A percentile compares a stretch with the other conserved stretches of the same genome.
Conservation (phyloP, 2,888 invertebrate species). For the Formica aserva region DNA sequence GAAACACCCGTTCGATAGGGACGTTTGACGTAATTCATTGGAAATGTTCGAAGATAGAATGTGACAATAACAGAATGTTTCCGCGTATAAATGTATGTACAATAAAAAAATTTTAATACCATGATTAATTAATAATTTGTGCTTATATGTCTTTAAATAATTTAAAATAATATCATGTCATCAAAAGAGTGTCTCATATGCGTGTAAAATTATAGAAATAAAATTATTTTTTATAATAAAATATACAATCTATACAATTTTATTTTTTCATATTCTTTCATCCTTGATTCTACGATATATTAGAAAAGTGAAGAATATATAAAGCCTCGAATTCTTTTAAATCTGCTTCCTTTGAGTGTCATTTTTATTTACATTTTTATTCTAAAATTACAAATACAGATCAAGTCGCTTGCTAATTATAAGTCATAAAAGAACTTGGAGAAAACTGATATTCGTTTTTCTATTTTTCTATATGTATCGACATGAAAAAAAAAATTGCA, state of each 20-base stretch:
- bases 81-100: neutral
- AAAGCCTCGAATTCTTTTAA: neutral
- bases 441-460: neutral
- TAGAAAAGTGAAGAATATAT: neutral
- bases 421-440: slow-evolving; percentile 11
- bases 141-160: neutral
- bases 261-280: neutral
- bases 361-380: slow-evolving; percentile 4
- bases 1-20: slow-evolving; percentile 23
- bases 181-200: neutral
- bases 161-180: neutral
- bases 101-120: neutral
- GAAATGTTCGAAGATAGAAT: neutral
- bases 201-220: neutral
- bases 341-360: neutral
- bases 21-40: slow-evolving; percentile 43
- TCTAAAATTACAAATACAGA: neutral
- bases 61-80: neutral
- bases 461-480: slow-evolving; percentile 23
- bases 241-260: slow-evolving; percentile 9
- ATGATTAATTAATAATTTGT: neutral
- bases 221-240: neutral
- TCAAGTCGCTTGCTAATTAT: neutral
- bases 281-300: neutral
- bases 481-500: neutral